Conservation (phyloP, 2,113 vertebrate genomes). For the Dendrocopos noguchii region DNA sequence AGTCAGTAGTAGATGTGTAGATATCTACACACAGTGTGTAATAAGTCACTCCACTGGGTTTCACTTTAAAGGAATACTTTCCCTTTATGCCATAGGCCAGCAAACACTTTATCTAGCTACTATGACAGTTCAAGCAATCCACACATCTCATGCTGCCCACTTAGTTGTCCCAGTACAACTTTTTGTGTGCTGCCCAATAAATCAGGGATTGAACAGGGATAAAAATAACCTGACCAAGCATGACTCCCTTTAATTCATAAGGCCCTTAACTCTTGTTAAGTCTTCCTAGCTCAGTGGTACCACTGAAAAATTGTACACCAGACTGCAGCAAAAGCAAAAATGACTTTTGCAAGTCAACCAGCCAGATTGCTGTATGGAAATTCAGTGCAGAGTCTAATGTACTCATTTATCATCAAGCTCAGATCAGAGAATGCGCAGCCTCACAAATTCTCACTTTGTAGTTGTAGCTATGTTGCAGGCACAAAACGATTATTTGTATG, state of each 20-base stretch:
- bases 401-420: neutral
- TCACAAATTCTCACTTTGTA: neutral
- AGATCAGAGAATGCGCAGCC: neutral
- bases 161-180: neutral
- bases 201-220: neutral
- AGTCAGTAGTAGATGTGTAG: neutral
- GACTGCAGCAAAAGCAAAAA: neutral
- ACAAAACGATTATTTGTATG: neutral
- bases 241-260: neutral
- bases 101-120: neutral
- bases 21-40: neutral
- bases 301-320: neutral
- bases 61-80: neutral
- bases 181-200: neutral
- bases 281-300: neutral
- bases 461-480: neutral
- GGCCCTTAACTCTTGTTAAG: neutral
- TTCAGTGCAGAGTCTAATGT: neutral
- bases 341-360: neutral
- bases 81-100: neutral
- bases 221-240: neutral
- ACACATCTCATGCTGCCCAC: neutral
- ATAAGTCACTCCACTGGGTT: neutral
- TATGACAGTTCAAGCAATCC: neutral
- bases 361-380: neutral